phyloP scores from a whole-genome alignment of 2,797 vertebrate species.

The Scleropages formosus region DNA sequence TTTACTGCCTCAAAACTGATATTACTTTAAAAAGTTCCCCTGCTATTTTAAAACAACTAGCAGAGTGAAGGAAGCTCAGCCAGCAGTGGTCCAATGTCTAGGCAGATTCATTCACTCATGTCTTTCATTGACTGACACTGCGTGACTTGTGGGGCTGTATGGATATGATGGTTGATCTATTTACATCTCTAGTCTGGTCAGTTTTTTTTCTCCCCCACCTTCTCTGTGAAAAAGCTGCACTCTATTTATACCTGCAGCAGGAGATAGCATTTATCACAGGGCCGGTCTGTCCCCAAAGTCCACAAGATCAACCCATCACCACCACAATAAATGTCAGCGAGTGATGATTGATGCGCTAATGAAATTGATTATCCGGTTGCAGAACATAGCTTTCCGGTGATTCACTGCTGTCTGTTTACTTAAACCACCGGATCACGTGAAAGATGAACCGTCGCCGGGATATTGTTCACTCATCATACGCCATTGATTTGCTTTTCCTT shows the following conservation, averaged over 20 bases:
- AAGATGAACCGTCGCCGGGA: constrained; percentile 55
- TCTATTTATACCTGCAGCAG: constrained; percentile 72
- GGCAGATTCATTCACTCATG: not conserved
- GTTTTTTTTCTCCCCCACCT: not conserved
- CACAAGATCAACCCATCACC: constrained; percentile 87
- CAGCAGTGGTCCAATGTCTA: not conserved
- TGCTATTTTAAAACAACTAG: too few relatives aligned
- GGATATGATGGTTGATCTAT: constrained; percentile 24
- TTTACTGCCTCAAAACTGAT: too few relatives aligned
- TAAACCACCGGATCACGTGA: constrained; percentile 56
- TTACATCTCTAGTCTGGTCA: not conserved
- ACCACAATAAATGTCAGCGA: constrained; percentile 88
- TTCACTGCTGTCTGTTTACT: constrained; percentile 67
- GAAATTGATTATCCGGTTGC: constrained; percentile 89
- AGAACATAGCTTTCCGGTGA: constrained; percentile 62
- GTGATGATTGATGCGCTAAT: constrained; percentile 89
- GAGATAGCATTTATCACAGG: constrained; percentile 86
- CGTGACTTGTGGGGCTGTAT: not conserved
- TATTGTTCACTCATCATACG: constrained; percentile 25
- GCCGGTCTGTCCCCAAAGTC: constrained; percentile 77
- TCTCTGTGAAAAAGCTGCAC: constrained; percentile 31
- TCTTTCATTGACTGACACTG: not conserved
- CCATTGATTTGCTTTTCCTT: constrained; percentile 32
- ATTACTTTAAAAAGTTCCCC: too few relatives aligned
- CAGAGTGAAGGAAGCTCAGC: not conserved